A percentile compares a stretch with the other conserved stretches of the same genome.
phyloP scores from a whole-genome alignment of 1,140 invertebrate genomes.

The Andricus grossulariae region DNA sequence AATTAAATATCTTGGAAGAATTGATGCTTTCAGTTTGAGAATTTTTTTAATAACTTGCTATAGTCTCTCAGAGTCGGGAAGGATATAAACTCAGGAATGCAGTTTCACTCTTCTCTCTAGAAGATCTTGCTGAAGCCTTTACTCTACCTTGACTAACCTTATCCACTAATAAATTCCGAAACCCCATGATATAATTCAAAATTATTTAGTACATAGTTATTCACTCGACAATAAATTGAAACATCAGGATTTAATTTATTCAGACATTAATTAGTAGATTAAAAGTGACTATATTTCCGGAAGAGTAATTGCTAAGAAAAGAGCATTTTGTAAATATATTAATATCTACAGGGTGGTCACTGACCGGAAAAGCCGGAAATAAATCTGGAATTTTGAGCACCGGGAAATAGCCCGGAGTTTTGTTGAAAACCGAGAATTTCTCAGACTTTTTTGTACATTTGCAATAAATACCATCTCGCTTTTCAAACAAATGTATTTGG shows the following conservation, averaged over 20 bases:
- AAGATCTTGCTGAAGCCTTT: neutral
- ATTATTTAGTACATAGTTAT: slow-evolving; percentile 19
- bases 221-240: slow-evolving; percentile 12
- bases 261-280: slow-evolving; percentile 1
- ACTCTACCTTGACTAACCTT: neutral
- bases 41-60: slow-evolving; percentile 26
- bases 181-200: slow-evolving; percentile 20
- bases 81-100: slow-evolving; percentile 34
- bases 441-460: too few species aligned
- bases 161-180: slow-evolving; percentile 12
- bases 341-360: too few species aligned
- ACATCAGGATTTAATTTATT: slow-evolving; percentile 18
- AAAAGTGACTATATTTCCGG: too few species aligned
- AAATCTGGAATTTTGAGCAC: too few species aligned
- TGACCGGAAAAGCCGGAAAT: too few species aligned
- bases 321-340: too few species aligned
- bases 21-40: slow-evolving; percentile 14
- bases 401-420: too few species aligned
- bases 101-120: slow-evolving; percentile 11
- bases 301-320: too few species aligned
- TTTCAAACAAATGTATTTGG: too few species aligned
- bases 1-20: neutral
- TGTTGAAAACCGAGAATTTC: too few species aligned
- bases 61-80: neutral
- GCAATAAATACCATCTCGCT: too few species aligned